Evolutionary conservation across 1,140 invertebrate species (phyloP).

Genomic region (Anastatus disparis): DNA sequence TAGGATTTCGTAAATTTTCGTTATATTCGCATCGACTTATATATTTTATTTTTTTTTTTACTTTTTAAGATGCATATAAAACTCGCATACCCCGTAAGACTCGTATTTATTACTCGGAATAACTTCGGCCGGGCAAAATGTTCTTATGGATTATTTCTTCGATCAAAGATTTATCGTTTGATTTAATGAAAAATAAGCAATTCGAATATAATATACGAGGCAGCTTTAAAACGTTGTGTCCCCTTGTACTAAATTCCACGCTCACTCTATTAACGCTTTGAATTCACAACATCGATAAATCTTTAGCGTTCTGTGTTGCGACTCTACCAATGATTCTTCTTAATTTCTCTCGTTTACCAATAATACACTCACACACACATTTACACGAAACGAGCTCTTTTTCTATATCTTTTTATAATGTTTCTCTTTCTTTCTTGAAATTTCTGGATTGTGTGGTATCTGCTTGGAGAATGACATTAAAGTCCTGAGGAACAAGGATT

Average conservation of each 20-base stretch:
- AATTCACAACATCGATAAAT: constrained; percentile 22
- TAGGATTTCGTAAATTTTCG: constrained; percentile 37
- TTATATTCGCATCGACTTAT: too few species aligned
- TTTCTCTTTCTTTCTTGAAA: too few species aligned
- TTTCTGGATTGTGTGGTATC: too few species aligned
- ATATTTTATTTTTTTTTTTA: constrained; percentile 24
- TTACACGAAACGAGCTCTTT: too few species aligned
- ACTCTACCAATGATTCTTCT: background rate
- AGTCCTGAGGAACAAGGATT: background rate
- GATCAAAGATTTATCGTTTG: constrained; percentile 32
- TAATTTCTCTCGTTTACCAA: background rate
- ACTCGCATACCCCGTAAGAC: constrained; percentile 11
- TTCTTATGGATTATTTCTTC: constrained; percentile 22
- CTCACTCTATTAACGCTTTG: background rate
- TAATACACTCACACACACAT: too few species aligned
- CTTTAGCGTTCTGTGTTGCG: background rate
- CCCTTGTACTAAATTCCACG: constrained; percentile 14
- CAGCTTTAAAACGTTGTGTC: background rate
- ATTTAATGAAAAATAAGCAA: background rate
- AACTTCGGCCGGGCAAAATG: too few species aligned
- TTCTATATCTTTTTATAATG: too few species aligned
- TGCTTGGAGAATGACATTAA: too few species aligned
- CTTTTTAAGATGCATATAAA: constrained; percentile 23
- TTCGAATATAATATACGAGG: constrained; percentile 12
- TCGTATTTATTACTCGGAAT: constrained; percentile 31